Base-by-base conservation (phyloP, 2,888 invertebrate genomes). In the Pammene fasciana region DNA sequence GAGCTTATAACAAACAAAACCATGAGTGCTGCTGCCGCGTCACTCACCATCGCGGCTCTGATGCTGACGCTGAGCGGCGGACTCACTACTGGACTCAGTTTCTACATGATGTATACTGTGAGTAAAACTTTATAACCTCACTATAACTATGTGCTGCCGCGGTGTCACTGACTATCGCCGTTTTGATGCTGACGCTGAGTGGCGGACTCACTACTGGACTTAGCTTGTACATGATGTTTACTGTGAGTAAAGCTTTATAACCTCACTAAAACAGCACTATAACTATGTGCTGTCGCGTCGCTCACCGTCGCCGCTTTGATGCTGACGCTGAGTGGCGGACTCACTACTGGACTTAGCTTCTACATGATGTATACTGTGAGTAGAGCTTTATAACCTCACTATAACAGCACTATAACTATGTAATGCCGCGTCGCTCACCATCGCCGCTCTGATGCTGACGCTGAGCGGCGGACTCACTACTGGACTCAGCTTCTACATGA, bases 61-160 rank as follows among this genome's bases (percentile, higher is more conserved):
- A 95, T 96, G 94, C 87, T 96, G 79, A 94, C 95, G 0, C 80
- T 95, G 16, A 95, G 95, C 72, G 95, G 96, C 0, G 93, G 93
- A 0, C 92, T 95, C 59, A 94, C 95, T 0, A 93, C 95, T 0
- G 95, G 95, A 0, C 88, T 96, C 18, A 94, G 95, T 72, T 26
- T 26, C 26, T 26, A 26, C 26, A 26, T 26, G 26, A 26, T 26
- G 4, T 26, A 26, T 26, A 26, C 26, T 26, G 26, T 26, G 26
- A 9, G 38, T 38, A 7, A 7, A 9, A 1, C 38, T 7, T 3
- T 38, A 9, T 7, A 38, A 38, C 8, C 4, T 4, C 7, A 6
- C 2, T 6, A 38, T 5, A 38, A 38, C 7, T 6, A 38, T 7
- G 38, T 5, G 38, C 38, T 38, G 6, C 2, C 26, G 26, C 38